phyloP scores from a whole-genome alignment of 2,797 vertebrate species.

The Naso thynnoides region DNA sequence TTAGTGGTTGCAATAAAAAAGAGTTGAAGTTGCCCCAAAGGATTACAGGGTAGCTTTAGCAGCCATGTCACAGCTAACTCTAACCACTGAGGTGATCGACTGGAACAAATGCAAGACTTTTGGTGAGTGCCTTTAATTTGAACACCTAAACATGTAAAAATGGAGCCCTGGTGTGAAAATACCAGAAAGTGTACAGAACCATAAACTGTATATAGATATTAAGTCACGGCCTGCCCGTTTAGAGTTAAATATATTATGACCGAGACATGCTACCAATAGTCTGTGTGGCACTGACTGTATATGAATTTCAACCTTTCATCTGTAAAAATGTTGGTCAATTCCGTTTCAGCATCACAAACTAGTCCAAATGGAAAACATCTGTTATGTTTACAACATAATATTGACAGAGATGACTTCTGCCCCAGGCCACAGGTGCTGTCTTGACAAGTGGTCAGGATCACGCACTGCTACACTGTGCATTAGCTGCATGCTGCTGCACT shows the following conservation, averaged over 20 bases:
- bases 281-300: background rate
- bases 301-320: constrained; percentile 40
- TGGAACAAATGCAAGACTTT: no score
- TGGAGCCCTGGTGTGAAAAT: no score
- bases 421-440: constrained; percentile 73
- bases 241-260: background rate
- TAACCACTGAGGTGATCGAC: no score
- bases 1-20: no score
- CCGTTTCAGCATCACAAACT: constrained; percentile 54
- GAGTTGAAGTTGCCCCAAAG: no score
- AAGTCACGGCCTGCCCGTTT: background rate
- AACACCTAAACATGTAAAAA: no score
- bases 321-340: constrained; percentile 36
- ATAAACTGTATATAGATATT: background rate
- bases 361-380: constrained; percentile 59
- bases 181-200: no score
- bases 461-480: constrained; percentile 55
- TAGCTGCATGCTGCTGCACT: constrained; percentile 63
- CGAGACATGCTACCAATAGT: background rate
- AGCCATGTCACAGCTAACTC: no score
- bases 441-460: constrained; percentile 58
- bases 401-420: constrained; percentile 65
- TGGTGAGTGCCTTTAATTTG: no score
- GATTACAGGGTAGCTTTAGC: no score
- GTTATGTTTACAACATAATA: constrained; percentile 75